Evolutionary conservation across 2,797 vertebrate genomes (phyloP), one percentile per base, ranked within the genome.

Genomic region (Nyctibius grandis): DNA sequence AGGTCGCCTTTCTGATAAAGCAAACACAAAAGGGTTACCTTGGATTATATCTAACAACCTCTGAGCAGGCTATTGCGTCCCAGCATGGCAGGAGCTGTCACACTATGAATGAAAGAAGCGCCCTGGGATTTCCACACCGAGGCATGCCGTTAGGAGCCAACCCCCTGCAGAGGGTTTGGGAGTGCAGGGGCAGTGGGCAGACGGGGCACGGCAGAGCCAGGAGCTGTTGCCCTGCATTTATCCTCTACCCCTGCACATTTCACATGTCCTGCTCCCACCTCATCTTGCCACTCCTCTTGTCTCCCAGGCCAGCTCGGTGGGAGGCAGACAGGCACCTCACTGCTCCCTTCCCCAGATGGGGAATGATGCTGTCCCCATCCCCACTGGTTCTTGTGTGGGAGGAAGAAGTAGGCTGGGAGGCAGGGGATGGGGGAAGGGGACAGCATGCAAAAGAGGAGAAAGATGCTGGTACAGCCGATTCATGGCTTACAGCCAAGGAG

Each of bases 1-100:
- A 92, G 83, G 87, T 77, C 18, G n/a, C 76, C n/a, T 69, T 74
- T 91, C 80, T 91, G 79, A 94, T 77, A 93, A 96, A 94, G 76
- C 54, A 74, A 78, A 78, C 34, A 53, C 60, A 83, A n/a, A 85
- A 76, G 29, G 8, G 6, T 85, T 92, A 84, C 47, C 47, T 81
- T 85, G 92, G 87, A 75, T 78, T 63, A 42, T 74, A 60, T 60
- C 87, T 87, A 63, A 47, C 56, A 68, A 45, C 20, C 9, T 21
- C 70, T 54, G 84, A 91, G 63, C 40, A 78, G 61, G 29, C 61
- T 84, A n/a, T 85, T 3, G 1, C 9, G 1, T 61, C 26, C 38
- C 72, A 67, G 64, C 12, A 22, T 20, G 68, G 45, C 56, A 86
- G 16, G 53, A 88, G 44, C 15, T 61, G 65, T 67, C 78, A 68